Conservation (phyloP, 1,140 invertebrate genomes). For the Bombus vancouverensis region DNA sequence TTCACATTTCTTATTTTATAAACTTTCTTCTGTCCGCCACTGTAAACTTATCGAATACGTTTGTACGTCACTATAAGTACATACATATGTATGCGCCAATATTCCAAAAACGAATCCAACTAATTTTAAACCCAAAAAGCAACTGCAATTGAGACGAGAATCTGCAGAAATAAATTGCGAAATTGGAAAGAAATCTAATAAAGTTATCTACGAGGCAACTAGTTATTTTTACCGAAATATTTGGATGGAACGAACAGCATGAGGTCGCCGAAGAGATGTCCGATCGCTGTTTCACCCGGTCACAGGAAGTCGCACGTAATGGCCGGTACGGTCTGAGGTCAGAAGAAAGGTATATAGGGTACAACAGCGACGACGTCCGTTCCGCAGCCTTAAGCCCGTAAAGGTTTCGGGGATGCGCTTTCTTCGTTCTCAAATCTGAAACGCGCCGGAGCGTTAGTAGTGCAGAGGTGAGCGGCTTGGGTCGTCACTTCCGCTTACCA, state of each 20-base stretch:
- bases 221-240: too few species aligned
- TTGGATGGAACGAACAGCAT: slow-evolving; percentile 3
- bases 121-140: too few species aligned
- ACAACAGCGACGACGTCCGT: slow-evolving; percentile 59
- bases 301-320: slow-evolving; percentile 73
- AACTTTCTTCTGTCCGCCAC: too few species aligned
- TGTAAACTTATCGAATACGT: too few species aligned
- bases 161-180: too few species aligned
- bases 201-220: too few species aligned
- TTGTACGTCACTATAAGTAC: too few species aligned
- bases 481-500: slow-evolving; percentile 82
- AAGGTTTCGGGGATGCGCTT: slow-evolving; percentile 77
- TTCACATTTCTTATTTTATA: too few species aligned
- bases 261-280: slow-evolving; percentile 51
- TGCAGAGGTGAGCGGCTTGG: slow-evolving; percentile 82
- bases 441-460: slow-evolving; percentile 77
- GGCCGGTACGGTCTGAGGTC: slow-evolving; percentile 63
- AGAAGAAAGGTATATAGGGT: slow-evolving; percentile 55
- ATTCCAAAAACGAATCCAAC: too few species aligned
- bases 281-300: slow-evolving; percentile 60
- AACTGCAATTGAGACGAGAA: too few species aligned
- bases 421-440: slow-evolving; percentile 77
- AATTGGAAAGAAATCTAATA: too few species aligned
- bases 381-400: slow-evolving; percentile 73
- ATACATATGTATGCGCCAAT: too few species aligned